Evolutionary conservation across 1,140 invertebrate genomes (phyloP), one percentile per base, ranked within the genome.

Genomic region (Drosophila gunungcola): DNA sequence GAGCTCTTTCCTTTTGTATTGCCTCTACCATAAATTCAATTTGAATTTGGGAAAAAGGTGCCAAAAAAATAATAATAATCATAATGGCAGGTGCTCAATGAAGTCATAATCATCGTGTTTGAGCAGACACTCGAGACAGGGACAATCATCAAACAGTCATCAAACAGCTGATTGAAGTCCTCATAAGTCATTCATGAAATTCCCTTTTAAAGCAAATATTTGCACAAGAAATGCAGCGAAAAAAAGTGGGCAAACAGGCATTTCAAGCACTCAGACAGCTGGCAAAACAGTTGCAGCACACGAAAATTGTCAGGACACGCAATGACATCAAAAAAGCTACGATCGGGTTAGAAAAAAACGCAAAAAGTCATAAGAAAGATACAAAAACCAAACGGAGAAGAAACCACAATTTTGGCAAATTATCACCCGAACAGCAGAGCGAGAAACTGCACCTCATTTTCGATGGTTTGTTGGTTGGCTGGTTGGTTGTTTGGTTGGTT

Each of bases 341-440:
- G 78, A 80, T 78, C 60, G 48, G 57, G 58, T 88, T 84, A 78
- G 69, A 83, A 83, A 46, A 57, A 54, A 51, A 16, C 13, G 11
- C 49, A 41, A 32, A 55, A 41, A 52, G 5, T 21, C 5, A 3
- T 36, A 25, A 39, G n/a, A 62, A 39, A 38, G 13, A 52, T 10
- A 42, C 25, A n/a, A 62, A 52, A 52, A 29, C n/a, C 25, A 42
- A 58, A 49, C 10, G 7, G 25, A 78, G 12, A 45, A 75, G 55
- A 68, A 84, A 79, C 84, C 80, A 57, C 84, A 84, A 80, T 84
- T 70, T 89, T 80, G 85, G 68, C 84, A 89, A 89, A 84, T 89
- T 89, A 89, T 73, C 84, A 80, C 84, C 69, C 61, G 62, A 67
- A 73, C 65, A 73, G 51, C 48, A 78, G 12, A 36, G 49, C 32